Evolutionary conservation across 2,888 invertebrate genomes (phyloP).

Genomic region (Hydroisotoma schaefferi): DNA sequence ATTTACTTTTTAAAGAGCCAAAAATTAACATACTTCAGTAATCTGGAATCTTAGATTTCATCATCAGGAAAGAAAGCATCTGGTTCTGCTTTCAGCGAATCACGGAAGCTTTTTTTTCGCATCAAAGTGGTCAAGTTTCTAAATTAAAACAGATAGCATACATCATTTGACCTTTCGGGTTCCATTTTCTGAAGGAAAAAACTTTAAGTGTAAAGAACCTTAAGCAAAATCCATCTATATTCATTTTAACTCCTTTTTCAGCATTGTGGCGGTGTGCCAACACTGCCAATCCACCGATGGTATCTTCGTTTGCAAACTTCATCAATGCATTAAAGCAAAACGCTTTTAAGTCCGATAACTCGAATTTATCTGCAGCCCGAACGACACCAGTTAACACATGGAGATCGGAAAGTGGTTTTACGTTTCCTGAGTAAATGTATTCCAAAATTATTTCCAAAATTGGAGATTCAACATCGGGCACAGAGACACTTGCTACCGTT

Average conservation of each 20-base stretch:
- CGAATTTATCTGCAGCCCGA: slow-evolving; percentile 17
- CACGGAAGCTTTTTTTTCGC: slow-evolving; percentile 4
- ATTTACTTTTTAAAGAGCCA: background rate
- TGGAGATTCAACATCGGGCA: slow-evolving; percentile 14
- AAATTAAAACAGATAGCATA: background rate
- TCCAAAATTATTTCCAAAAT: slow-evolving; percentile 18
- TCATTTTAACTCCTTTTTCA: slow-evolving; percentile 7
- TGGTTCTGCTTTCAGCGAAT: slow-evolving; percentile 15
- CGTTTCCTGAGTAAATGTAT: slow-evolving; percentile 18
- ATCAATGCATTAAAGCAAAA: slow-evolving; percentile 21
- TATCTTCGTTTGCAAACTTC: slow-evolving; percentile 12
- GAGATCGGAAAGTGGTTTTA: slow-evolving; percentile 9
- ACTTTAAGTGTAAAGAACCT: background rate
- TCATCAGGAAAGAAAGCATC: slow-evolving; percentile 22
- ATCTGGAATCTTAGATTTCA: background rate
- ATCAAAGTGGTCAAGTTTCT: slow-evolving; percentile 12
- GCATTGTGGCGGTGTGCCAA: slow-evolving; percentile 17
- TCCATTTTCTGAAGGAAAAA: background rate
- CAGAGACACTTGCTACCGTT: slow-evolving; percentile 2
- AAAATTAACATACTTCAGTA: background rate
- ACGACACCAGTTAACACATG: slow-evolving; percentile 11
- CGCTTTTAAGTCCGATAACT: slow-evolving; percentile 14
- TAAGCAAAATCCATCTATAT: slow-evolving; percentile 10
- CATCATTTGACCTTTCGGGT: background rate
- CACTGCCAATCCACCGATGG: slow-evolving; percentile 11